Percentiles rank a stretch among this genome's conserved stretches.
Conservation (phyloP, 2,113 vertebrate genomes). For the Muntiacus muntjak region DNA sequence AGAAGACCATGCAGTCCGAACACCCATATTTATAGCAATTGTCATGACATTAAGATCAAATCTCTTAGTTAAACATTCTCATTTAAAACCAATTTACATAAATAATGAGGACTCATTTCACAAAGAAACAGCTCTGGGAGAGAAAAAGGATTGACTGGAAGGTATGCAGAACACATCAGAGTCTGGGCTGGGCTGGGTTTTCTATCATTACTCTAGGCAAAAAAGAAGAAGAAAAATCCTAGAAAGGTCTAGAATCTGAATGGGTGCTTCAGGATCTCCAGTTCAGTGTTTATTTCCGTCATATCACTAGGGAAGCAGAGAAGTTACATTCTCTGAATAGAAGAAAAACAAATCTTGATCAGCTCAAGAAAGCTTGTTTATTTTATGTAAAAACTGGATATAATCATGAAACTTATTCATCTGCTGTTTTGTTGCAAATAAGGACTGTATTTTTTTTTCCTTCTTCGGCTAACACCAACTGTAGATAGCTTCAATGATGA, state of each 20-base stretch:
- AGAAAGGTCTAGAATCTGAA: neutral
- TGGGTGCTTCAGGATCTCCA: neutral
- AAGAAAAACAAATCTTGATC: slow-evolving; percentile 39
- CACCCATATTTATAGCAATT: slow-evolving; percentile 69
- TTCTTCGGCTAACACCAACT: neutral
- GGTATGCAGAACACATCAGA: slow-evolving; percentile 22
- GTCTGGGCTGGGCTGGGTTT: neutral
- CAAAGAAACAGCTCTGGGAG: slow-evolving; percentile 43
- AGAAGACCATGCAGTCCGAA: slow-evolving; percentile 43
- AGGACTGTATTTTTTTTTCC: neutral
- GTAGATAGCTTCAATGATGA: neutral
- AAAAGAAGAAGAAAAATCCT: neutral
- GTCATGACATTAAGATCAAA: slow-evolving; percentile 72
- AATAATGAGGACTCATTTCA: slow-evolving; percentile 74
- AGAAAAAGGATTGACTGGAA: slow-evolving; percentile 69
- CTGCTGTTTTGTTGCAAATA: neutral
- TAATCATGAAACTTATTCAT: slow-evolving; percentile 37
- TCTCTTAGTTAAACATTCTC: slow-evolving; percentile 74
- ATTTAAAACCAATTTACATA: slow-evolving; percentile 82
- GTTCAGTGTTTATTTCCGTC: neutral
- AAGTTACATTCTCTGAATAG: slow-evolving; percentile 17
- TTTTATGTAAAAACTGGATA: slow-evolving; percentile 28
- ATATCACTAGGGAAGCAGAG: neutral
- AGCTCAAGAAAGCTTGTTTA: slow-evolving; percentile 23
- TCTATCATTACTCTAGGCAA: neutral